Base-by-base conservation (phyloP, 1,140 invertebrate species). In the Eupristina koningsbergeri region DNA sequence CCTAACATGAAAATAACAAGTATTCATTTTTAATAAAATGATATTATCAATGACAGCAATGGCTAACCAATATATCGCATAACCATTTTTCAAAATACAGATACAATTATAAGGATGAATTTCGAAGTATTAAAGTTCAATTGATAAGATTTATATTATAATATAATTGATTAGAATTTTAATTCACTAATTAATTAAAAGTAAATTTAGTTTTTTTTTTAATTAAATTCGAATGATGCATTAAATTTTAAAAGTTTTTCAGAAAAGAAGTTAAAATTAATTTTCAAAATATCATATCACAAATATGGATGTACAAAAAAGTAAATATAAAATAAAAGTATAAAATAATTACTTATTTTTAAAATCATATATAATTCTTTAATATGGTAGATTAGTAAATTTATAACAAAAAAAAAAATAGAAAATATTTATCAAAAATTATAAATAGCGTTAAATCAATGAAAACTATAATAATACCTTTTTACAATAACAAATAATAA, bases 321-420 rank as follows among this genome's bases (percentile, higher is more conserved):
- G 80, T 75, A 74, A 58, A 45, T 50, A 41, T 77, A 71, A n/a
- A 34, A 69, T 71, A 80, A 79, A 50, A 41, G n/a, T n/a, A n/a
- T 36, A 63, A 74, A 47, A 67, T 31, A 76, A 67, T 67, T 80
- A 73, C 71, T 76, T 45, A 29, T 26, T 69, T n/a, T 71, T 41
- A 39, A 71, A 74, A 75, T 67, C 41, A 34, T 63, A 50, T 85
- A 85, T 85, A 85, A 82, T 85, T 85, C n/a, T 85, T 75, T 82
- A 79, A 85, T 45, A n/a, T 74, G 31, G 13, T 39, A 47, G 64
- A 63, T 85, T 82, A 74, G 45, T 39, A 41, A 64, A 77, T 19
- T 13, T 29, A 29, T 50, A 71, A 75, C 45, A 26, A 53, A 61
- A 26, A 61, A 50, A 71, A 79, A 50, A 45, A 64, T 31, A 61